These are phyloP conservation scores for Rhysida immarginata DNA, from an alignment of 1,140 invertebrate species.

Conservation along the genomic window DNA sequence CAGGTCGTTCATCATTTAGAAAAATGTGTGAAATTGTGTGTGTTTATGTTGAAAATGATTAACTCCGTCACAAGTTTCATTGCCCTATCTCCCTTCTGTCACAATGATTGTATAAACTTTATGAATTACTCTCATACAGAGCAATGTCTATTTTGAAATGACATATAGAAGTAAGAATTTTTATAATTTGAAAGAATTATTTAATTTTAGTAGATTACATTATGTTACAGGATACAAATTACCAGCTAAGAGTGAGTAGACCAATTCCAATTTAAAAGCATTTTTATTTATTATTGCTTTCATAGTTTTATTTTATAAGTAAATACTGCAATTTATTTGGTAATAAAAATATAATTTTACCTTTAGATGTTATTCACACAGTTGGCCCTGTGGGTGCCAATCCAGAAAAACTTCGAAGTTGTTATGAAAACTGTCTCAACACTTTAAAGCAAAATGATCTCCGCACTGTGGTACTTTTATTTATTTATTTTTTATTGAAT, in stretches of 20 bases:
- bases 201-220: background rate
- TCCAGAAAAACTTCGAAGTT: conserved; percentile 42
- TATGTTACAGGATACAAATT: conserved; percentile 43
- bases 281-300: background rate
- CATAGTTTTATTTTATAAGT: too few relatives aligned
- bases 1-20: too few relatives aligned
- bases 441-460: conserved; percentile 43
- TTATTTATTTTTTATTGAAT: too few relatives aligned
- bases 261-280: conserved; percentile 1
- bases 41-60: too few relatives aligned
- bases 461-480: conserved; percentile 44
- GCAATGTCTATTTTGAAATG: too few relatives aligned
- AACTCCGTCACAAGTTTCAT: too few relatives aligned
- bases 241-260: conserved; percentile 45
- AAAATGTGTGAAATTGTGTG: too few relatives aligned
- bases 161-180: background rate
- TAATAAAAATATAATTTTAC: too few relatives aligned
- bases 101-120: too few relatives aligned
- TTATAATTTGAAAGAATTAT: background rate
- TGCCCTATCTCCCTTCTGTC: too few relatives aligned
- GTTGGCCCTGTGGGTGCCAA: conserved; percentile 62
- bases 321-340: too few relatives aligned
- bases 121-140: too few relatives aligned
- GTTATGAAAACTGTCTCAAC: conserved; percentile 50
- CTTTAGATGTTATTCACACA: conserved; percentile 61